Base-by-base conservation (phyloP, 2,113 vertebrate species). In the Bagarius yarrelli region DNA sequence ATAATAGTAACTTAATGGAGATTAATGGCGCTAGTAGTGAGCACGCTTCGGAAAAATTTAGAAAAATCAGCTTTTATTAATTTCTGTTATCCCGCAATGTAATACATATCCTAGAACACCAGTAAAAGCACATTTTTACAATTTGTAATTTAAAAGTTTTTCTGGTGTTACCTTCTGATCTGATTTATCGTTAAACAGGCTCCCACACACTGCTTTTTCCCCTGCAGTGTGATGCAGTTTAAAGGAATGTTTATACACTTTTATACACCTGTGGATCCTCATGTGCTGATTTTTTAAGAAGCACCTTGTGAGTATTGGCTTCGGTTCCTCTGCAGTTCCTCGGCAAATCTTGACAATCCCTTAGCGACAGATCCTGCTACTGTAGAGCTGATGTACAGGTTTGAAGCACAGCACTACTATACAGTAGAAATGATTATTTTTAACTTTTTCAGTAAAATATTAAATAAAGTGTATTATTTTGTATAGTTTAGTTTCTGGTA, bases 341-440 rank as follows among this genome's bases (percentile, higher is more conserved):
- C 2, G 0, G 23, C 25, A 6, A 16, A 60, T 13, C 1, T 32
- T 34, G 72, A 53, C 36, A n/a, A 47, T 80, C 25, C 53, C 59
- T 55, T 1, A 18, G 0, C n/a, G 36, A 36, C 66, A 21, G 53
- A 47, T 61, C 27, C 61, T 79, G 88, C 89, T 90, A 89, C 88
- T 83, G 88, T 87, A 88, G 67, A 44, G 50, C 23, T 90, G 89
- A 91, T 89, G 87, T 88, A 89, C 75, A 85, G 87, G 70, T 85
- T 85, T 85, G 71, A 56, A 88, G 76, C 70, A 44, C 56, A 19
- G 81, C 84, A 83, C 64, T 47, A 70, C 50, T 30, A 16, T 18
- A 63, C 57, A 30, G 60, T 25, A 77, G 4, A 57, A 78, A 78
- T 59, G n/a, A 78, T 83, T 78, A 59, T 85, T 78, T 67, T 23